A percentile compares a stretch with the other conserved stretches of the same genome.
Evolutionary conservation across 1,140 invertebrate species (phyloP).

Genomic region (Neodiprion pinetum): DNA sequence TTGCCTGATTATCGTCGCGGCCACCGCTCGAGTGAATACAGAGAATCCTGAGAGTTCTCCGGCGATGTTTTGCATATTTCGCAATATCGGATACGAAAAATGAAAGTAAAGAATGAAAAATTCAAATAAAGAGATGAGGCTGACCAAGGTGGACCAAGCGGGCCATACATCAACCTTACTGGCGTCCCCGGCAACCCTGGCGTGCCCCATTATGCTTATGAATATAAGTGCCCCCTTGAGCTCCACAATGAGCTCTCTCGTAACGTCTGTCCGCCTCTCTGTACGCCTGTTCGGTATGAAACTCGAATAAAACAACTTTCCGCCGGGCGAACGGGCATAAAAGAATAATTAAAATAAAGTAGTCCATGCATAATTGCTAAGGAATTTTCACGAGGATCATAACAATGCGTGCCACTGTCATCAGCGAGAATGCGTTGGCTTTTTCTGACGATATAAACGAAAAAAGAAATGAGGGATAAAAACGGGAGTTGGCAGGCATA

Average conservation of each 20-base stretch:
- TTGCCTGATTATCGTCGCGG: no score
- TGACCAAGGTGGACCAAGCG: conserved; percentile 2
- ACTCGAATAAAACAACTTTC: conserved; percentile 7
- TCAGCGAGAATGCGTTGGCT: background rate
- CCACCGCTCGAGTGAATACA: no score
- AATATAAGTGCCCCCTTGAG: conserved; percentile 5
- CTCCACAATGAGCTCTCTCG: conserved; percentile 3
- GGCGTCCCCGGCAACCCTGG: conserved; percentile 3
- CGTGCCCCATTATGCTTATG: conserved; percentile 6
- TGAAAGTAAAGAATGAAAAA: background rate
- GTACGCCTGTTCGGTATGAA: conserved; percentile 5
- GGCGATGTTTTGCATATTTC: no score
- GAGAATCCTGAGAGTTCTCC: no score
- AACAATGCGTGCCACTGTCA: background rate
- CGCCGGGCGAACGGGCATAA: background rate
- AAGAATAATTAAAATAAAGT: conserved; percentile 8
- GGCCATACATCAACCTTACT: background rate
- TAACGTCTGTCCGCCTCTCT: background rate
- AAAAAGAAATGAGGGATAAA: no score
- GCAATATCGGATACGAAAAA: background rate
- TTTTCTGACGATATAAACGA: no score
- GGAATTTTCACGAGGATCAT: background rate
- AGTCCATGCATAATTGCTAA: conserved; percentile 5
- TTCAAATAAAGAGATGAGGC: background rate
- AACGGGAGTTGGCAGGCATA: no score